These are phyloP conservation scores for Fragum whitleyi DNA, from an alignment of 2,888 invertebrate species.

Conservation along the genomic window DNA sequence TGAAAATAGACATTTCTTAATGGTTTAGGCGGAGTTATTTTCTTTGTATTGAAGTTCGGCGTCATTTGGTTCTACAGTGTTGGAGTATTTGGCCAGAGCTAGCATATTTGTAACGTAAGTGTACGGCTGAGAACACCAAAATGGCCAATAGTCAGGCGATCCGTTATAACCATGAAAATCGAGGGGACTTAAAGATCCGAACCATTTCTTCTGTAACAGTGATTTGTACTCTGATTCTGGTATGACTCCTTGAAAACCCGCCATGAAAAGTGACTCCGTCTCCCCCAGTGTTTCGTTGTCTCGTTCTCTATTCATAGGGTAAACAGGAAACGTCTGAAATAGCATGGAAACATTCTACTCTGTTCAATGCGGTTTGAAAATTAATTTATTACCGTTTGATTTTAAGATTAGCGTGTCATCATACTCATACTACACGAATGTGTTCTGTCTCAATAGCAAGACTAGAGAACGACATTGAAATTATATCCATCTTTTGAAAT, in stretches of 20 bases:
- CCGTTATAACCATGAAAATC: slow-evolving; percentile 76
- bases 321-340: slow-evolving; percentile 11
- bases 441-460: no score
- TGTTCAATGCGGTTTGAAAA: no score
- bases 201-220: slow-evolving; percentile 55
- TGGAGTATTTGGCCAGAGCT: slow-evolving; percentile 75
- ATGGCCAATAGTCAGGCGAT: slow-evolving; percentile 71
- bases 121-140: slow-evolving; percentile 78
- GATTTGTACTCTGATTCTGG: slow-evolving; percentile 67
- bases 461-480: no score
- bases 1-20: no score
- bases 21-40: no score
- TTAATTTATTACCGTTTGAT: no score
- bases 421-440: no score
- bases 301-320: slow-evolving; percentile 14
- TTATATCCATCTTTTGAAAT: no score
- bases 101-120: slow-evolving; percentile 76
- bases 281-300: background rate
- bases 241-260: slow-evolving; percentile 72
- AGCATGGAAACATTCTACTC: background rate
- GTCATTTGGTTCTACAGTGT: slow-evolving; percentile 76
- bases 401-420: no score
- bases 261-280: slow-evolving; percentile 20
- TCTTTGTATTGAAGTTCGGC: background rate
- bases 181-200: slow-evolving; percentile 54